These are phyloP conservation scores for Copsychus sechellarum DNA, from an alignment of 2,113 vertebrate species.

Conservation along the genomic window DNA sequence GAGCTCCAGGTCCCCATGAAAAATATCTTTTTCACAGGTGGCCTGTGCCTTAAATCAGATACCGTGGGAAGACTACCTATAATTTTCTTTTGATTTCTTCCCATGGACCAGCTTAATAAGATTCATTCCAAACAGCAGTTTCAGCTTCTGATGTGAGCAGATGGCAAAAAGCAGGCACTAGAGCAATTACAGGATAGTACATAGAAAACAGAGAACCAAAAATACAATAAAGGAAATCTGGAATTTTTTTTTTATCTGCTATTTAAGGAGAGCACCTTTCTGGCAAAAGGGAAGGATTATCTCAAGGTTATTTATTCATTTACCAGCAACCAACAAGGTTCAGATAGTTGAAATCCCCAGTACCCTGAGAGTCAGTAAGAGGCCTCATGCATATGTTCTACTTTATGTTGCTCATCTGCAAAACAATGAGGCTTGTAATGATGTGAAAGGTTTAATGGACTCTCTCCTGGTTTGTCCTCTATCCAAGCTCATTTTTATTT, in stretches of 20 bases:
- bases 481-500: constrained; percentile 80
- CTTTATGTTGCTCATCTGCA: constrained; percentile 84
- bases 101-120: not conserved
- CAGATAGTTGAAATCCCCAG: constrained; percentile 62
- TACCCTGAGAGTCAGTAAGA: constrained; percentile 67
- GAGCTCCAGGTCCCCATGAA: constrained; percentile 24
- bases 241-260: constrained; percentile 4
- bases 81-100: not conserved
- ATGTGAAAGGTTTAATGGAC: constrained; percentile 81
- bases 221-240: not conserved
- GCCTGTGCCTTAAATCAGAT: constrained; percentile 35
- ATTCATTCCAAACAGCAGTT: constrained; percentile 20
- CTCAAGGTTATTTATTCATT: constrained; percentile 73
- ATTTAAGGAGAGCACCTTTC: constrained; percentile 57
- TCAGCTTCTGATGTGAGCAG: constrained; percentile 43
- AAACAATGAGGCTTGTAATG: constrained; percentile 84
- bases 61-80: not conserved
- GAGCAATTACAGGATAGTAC: not conserved
- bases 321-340: constrained; percentile 67
- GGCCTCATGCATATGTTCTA: constrained; percentile 74
- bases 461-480: constrained; percentile 71
- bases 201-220: not conserved
- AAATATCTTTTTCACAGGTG: constrained; percentile 27
- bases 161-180: constrained; percentile 27
- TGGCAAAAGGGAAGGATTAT: constrained; percentile 49